These are phyloP conservation scores for Parapsyche elsis DNA, from an alignment of 1,140 invertebrate species.

Conservation along the genomic window DNA sequence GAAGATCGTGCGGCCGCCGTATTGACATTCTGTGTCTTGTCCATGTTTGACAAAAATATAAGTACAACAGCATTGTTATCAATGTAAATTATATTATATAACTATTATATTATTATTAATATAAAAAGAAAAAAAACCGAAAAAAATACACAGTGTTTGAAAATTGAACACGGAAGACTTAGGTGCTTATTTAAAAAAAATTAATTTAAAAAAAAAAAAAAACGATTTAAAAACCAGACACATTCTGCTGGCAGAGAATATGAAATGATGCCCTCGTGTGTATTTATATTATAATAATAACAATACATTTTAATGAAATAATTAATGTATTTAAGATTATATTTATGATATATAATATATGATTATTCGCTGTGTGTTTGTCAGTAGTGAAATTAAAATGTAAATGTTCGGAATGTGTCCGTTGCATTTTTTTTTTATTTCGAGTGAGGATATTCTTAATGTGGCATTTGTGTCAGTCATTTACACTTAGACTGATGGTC, in stretches of 20 bases:
- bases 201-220: background rate
- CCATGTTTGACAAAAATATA: background rate
- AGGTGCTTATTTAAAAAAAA: slow-evolving; percentile 7
- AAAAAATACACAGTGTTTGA: background rate
- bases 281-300: slow-evolving; percentile 1
- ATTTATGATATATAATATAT: slow-evolving; percentile 8
- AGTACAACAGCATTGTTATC: slow-evolving; percentile 31
- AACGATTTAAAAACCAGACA: background rate
- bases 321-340: slow-evolving; percentile 9
- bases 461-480: slow-evolving; percentile 28
- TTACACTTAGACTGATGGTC: slow-evolving; percentile 6
- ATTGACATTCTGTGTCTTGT: slow-evolving; percentile 36
- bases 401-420: background rate
- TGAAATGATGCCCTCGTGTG: slow-evolving; percentile 2
- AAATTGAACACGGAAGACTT: background rate
- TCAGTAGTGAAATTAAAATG: slow-evolving; percentile 23
- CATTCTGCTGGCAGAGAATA: slow-evolving; percentile 15
- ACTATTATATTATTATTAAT: slow-evolving; percentile 8
- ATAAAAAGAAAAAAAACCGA: background rate
- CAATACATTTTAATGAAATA: background rate
- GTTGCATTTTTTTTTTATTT: slow-evolving; percentile 24
- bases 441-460: slow-evolving; percentile 7
- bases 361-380: slow-evolving; percentile 36
- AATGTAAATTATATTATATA: slow-evolving; percentile 21
- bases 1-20: slow-evolving; percentile 74